Percentiles rank a stretch among this genome's conserved stretches.
Evolutionary conservation across 2,888 invertebrate species (phyloP).

Genomic region (Pharmacophagus antenor): DNA sequence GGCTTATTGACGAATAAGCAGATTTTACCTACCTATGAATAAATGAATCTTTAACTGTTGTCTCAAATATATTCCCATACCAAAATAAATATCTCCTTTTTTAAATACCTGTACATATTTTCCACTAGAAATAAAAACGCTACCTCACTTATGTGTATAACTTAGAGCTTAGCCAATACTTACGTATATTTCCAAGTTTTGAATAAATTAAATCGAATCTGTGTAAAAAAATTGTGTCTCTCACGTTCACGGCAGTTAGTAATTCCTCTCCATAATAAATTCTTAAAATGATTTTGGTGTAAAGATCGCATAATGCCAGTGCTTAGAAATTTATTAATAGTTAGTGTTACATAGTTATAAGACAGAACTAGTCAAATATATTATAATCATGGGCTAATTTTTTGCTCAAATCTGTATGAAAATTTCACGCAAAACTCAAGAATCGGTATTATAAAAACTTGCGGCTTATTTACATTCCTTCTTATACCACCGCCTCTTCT

Average conservation of each 20-base stretch:
- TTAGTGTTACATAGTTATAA: slow-evolving; percentile 59
- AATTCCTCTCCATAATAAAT: slow-evolving; percentile 28
- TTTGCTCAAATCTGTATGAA: slow-evolving; percentile 52
- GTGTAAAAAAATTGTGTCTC: slow-evolving; percentile 31
- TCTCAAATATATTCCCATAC: slow-evolving; percentile 54
- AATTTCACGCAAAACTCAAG: slow-evolving; percentile 16
- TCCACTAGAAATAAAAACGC: slow-evolving; percentile 78
- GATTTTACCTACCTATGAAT: slow-evolving; percentile 35
- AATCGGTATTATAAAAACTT: slow-evolving; percentile 22
- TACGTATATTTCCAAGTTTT: slow-evolving; percentile 42
- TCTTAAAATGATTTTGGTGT: slow-evolving; percentile 47
- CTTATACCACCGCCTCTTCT: slow-evolving; percentile 38
- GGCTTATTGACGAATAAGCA: slow-evolving; percentile 44
- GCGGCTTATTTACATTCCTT: slow-evolving; percentile 38
- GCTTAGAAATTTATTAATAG: slow-evolving; percentile 61
- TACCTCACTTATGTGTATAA: slow-evolving; percentile 74
- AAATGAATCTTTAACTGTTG: slow-evolving; percentile 43
- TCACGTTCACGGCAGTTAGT: slow-evolving; percentile 32
- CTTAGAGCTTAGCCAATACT: slow-evolving; percentile 73
- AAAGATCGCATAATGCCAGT: slow-evolving; percentile 76
- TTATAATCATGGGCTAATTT: slow-evolving; percentile 59
- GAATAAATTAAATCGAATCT: slow-evolving; percentile 25
- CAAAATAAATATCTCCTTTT: slow-evolving; percentile 65
- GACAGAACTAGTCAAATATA: slow-evolving; percentile 76
- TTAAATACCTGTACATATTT: slow-evolving; percentile 74